Base-by-base conservation (phyloP, 2,888 invertebrate genomes). In the Ligdia adustata region DNA sequence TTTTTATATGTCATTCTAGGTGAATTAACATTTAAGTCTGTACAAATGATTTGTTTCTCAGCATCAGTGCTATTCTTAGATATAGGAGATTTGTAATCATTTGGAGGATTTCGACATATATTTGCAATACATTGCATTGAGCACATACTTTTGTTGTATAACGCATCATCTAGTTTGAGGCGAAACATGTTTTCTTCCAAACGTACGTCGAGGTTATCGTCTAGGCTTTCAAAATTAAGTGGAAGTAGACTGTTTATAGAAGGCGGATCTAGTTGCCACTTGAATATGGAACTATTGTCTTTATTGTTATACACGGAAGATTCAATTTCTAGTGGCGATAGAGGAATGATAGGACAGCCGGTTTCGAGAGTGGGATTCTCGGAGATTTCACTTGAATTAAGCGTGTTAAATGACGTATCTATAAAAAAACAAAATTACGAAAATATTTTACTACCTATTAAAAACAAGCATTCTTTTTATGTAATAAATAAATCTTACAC, bases 11-110 rank as follows among this genome's bases (percentile, higher is more conserved):
- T 41, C n/a, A 46, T 63, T 38, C 55, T 49, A 28, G 70, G 29
- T 2, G 72, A 67, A 20, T 60, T 67, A n/a, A 56, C 39, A 35
- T 77, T 75, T 24, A 81, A 63, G 52, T 82, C 75, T 0, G 79
- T 79, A 22, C 66, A 70, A 14, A 62, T 62, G 13, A 78, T 65
- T 57, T 76, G 80, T 50, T 73, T 72, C 42, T 85, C 83, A 7
- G 57, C 60, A 5, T 72, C 68, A 13, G 68, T 68, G 12, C 65
- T 68, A 4, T 57, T 59, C 13, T 58, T 29, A 7, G 68, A 68
- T 1, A 60, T 32, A 5, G 59, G 42, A 3, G 63, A 55, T 18
- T 57, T 57, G 0, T 44, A 48, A 29, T 60, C 55, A 6, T 64
- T 33, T 2, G 52, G 39, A 7, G 52, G 50, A 0, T 43, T 47